Conservation (phyloP, 1,140 invertebrate species). For the Harlomillsia oculata region DNA sequence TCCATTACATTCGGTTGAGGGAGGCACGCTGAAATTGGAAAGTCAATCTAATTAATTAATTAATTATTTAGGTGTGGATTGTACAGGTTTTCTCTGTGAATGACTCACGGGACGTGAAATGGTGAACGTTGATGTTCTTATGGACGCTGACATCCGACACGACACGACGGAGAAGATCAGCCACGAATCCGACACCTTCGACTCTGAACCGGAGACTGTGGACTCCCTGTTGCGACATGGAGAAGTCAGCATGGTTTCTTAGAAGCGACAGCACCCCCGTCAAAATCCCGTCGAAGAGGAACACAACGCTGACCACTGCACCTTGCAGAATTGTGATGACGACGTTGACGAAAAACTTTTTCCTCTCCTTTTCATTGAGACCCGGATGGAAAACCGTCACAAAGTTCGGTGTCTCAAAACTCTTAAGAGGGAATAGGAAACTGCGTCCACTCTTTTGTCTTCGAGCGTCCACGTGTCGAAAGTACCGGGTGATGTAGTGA, state of each 20-base stretch:
- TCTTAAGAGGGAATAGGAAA: conserved; percentile 25
- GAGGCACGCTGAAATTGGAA: conserved; percentile 23
- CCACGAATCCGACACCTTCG: conserved; percentile 23
- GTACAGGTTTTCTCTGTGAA: not conserved
- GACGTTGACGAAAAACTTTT: conserved; percentile 10
- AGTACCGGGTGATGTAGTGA: conserved; percentile 26
- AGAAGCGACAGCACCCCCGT: conserved; percentile 17
- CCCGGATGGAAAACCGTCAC: conserved; percentile 10
- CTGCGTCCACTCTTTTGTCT: conserved; percentile 1
- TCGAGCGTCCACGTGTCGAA: conserved; percentile 22
- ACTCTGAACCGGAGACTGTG: conserved; percentile 20
- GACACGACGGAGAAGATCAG: conserved; percentile 21
- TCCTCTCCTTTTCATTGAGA: conserved; percentile 15
- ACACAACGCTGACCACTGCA: conserved; percentile 11
- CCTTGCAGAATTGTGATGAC: conserved; percentile 6
- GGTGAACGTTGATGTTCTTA: conserved; percentile 20
- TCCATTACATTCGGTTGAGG: conserved; percentile 5
- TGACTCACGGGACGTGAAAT: conserved; percentile 26
- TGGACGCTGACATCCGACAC: conserved; percentile 24
- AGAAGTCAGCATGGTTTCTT: conserved; percentile 16
- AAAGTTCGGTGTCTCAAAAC: conserved; percentile 17
- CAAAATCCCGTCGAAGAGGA: conserved; percentile 20
- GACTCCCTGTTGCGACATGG: conserved; percentile 20
- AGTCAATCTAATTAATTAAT: not conserved
- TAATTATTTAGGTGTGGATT: not conserved